Conservation (phyloP, 2,797 vertebrate genomes). For the Halcyon leucocephala region DNA sequence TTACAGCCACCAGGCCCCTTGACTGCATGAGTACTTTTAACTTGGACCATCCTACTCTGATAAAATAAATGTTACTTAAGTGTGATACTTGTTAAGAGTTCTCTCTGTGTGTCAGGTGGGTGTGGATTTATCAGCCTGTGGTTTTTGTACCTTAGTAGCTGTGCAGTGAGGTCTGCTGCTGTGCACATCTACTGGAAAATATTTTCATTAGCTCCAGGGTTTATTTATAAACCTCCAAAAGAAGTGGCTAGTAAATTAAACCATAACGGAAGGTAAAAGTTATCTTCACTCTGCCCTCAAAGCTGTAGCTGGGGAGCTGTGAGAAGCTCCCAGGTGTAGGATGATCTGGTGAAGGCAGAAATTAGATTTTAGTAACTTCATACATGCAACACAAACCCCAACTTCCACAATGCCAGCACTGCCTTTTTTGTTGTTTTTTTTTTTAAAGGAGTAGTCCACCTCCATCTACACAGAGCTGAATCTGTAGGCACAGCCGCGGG, state of each 20-base stretch:
- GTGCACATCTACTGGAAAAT: rapidly evolving
- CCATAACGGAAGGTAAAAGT: rapidly evolving
- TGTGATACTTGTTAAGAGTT: not conserved
- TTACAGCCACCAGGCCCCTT: slow-evolving; percentile 3
- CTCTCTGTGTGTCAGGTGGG: rapidly evolving
- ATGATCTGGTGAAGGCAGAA: not conserved
- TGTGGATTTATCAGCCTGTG: not conserved
- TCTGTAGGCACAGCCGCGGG: no score
- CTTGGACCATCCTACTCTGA: slow-evolving; percentile 60
- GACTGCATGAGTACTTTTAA: slow-evolving; percentile 61
- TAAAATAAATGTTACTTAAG: slow-evolving; percentile 63
- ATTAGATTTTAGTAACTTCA: not conserved
- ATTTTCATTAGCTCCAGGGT: not conserved
- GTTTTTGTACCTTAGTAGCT: rapidly evolving
- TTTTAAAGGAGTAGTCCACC: not conserved
- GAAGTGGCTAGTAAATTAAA: not conserved
- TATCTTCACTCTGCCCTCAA: not conserved
- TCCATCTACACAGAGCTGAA: no score
- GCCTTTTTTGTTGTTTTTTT: no score
- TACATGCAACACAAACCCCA: not conserved
- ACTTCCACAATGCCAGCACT: not conserved
- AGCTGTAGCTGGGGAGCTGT: rapidly evolving
- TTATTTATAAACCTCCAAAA: not conserved
- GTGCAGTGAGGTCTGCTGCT: not conserved
- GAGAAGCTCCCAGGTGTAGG: not conserved